Base-by-base conservation (phyloP, 1,140 invertebrate genomes). In the Cydia pomonella region DNA sequence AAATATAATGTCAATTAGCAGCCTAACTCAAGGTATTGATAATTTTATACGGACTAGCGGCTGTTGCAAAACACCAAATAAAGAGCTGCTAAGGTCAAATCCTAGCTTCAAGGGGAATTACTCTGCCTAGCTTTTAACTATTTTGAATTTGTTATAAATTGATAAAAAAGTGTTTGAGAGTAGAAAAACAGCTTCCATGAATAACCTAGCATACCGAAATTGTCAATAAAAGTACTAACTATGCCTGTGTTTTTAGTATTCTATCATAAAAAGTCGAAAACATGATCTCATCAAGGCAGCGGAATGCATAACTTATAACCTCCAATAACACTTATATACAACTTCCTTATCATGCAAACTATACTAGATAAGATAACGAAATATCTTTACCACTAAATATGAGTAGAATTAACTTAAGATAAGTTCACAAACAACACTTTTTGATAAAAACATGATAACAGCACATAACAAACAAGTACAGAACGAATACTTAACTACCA, bases 361-460 rank as follows among this genome's bases (percentile, higher is more conserved):
- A 79, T 81, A 87, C 78, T 78, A 78, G 83, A 86, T 83, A 83
- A 92, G 89, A 92, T 91, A 90, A 83, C 71, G 74, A 75, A 78
- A 79, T 63, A 82, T 87, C 83, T 83, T 89, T 92, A 92, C 91
- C 91, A 91, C 85, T 87, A 87, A 85, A 87, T 84, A 84, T 78
- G 78, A 74, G 76, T 83, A 83, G 80, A 87, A 88, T 88, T 86
- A 86, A 82, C 77, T 76, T 80, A 75, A 90, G 83, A 90, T 77
- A 88, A 87, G 72, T 80, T 83, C 83, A 88, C 82, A 90, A 89
- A 88, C 88, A 91, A 85, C 86, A 89, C 84, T 90, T 84, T 92
- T 92, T 88, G 91, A 92, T 92, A 92, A 92, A 92, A 92, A 92
- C 91, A 92, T 88, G 88, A 91, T 88, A 90, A 75, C 66, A 69